Evolutionary conservation across 2,113 vertebrate genomes (phyloP), one percentile per base, ranked within the genome.

Genomic region (Origma solitaria): DNA sequence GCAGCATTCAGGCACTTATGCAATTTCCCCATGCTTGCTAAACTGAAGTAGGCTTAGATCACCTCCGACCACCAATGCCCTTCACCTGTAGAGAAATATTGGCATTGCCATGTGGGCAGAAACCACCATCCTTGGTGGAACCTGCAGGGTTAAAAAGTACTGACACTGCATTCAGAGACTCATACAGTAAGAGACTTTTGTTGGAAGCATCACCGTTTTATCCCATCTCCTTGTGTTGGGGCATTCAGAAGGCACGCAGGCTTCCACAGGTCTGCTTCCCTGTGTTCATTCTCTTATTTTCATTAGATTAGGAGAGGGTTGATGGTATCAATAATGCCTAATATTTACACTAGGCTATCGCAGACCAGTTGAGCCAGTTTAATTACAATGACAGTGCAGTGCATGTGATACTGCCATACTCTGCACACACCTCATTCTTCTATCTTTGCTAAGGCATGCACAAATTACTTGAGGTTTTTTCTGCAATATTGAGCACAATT

Each of bases 21-120:
- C 21, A 50, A 44, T 58, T 68, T 68, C 44, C 33, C 5, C 23
- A 12, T 0, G 3, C 19, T 45, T 56, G 16, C 33, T 37, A 35
- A 65, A 60, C 16, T 4, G 15, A 75, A 20, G 7, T 25, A 33
- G 68, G 13, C 23, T 71, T 50, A 82, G 11, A 47, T 76, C 1
- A 13, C 6, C 2, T 35, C 31, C 38, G 31, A 45, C 11, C n/a
- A 62, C 30, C 18, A 14, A 2, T 27, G 12, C 17, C 27, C 37
- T 70, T 22, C 1, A 1, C 10, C 13, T 3, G 0, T 2, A 31
- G 11, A 50, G 31, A 45, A 93, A 70, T 1, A 15, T 22, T 24
- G 50, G 5, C 4, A 1, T 11, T 77, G 25, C 31, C 25, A 5
- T 10, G 4, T 40, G 38, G 37, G 24, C 8, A 31, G n/a, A 14